Evolutionary conservation across 1,140 invertebrate genomes (phyloP), one percentile per base, ranked within the genome.

Genomic region (Penaeus indicus): DNA sequence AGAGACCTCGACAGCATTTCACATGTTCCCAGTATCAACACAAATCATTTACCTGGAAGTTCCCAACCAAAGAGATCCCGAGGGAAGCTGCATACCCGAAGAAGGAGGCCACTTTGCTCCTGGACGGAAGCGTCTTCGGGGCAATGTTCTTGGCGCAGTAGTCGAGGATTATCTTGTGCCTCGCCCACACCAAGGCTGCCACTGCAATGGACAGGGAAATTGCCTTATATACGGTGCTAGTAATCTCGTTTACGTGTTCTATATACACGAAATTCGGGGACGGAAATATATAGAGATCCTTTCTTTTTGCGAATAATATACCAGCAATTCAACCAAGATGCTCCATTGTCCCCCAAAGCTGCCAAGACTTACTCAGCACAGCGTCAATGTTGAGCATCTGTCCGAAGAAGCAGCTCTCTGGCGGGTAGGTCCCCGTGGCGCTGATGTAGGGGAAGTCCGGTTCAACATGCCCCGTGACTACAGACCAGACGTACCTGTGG

Each of bases 391-490:
- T 97, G 42, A 97, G 94, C 25, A 96, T 92, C 92, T 96, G 95
- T 21, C 94, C 95, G 92, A 97, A 97, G 84, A 96, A 94, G 92
- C 96, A 97, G 92, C 95, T 96, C 91, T 97, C 96, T 25, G 96
- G 96, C 10, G 95, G 94, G 88, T 94, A 94, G 10, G 96, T 95
- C 7, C 95, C 96, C 19, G 95, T 95, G 92, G 97, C 96, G 91
- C 96, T 96, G 85, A 97, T 96, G 91, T 96, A 97, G 1, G 96
- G 96, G 90, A 96, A 96, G 63, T 94, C 94, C n/a, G 95, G 94
- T 89, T 95, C 94, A 25, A 96, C 95, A 93, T 96, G 95, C 38
- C 94, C 94, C 79, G 94, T 92, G 69, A 93, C 88, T 0, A 96
- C 94, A 1, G 96, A 94, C 75, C 95, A 94, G 77, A 94, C 93